phyloP scores from a whole-genome alignment of 2,113 vertebrate species.

The Sapayoa aenigma region DNA sequence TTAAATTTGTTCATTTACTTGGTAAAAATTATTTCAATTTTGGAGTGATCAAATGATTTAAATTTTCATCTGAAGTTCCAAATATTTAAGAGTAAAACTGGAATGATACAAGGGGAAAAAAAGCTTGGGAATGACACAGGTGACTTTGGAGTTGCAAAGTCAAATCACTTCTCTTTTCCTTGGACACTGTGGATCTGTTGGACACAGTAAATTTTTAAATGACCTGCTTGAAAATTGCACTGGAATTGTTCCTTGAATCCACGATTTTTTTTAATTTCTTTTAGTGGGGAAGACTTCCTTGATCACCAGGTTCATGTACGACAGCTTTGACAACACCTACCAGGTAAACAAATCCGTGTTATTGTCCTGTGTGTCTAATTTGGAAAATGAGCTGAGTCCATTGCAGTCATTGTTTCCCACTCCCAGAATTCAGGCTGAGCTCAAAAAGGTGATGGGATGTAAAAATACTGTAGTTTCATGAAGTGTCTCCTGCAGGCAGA shows the following conservation, averaged over 20 bases:
- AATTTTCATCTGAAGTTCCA: accelerated
- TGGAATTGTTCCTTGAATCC: not conserved
- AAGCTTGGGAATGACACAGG: not conserved
- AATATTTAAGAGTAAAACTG: not conserved
- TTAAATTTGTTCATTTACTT: not conserved
- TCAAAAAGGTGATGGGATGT: not conserved
- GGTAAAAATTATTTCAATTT: not conserved
- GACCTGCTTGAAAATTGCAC: not conserved
- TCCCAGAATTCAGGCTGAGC: not conserved
- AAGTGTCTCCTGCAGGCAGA: not conserved
- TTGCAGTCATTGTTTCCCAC: not conserved
- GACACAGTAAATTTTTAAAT: not conserved
- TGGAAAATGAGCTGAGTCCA: too few relatives aligned
- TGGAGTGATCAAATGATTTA: accelerated
- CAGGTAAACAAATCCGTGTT: constrained; percentile 74
- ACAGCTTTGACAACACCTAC: constrained; percentile 98
- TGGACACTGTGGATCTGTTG: not conserved
- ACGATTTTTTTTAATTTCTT: not conserved
- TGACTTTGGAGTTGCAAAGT: accelerated
- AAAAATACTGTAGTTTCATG: not conserved
- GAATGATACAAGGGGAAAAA: too few relatives aligned
- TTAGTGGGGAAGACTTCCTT: constrained; percentile 96
- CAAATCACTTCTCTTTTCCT: not conserved
- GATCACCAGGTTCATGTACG: constrained; percentile 99
- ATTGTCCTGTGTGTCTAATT: not conserved